Evolutionary conservation across 2,888 invertebrate genomes (phyloP).

Genomic region (Cantharis nigra): DNA sequence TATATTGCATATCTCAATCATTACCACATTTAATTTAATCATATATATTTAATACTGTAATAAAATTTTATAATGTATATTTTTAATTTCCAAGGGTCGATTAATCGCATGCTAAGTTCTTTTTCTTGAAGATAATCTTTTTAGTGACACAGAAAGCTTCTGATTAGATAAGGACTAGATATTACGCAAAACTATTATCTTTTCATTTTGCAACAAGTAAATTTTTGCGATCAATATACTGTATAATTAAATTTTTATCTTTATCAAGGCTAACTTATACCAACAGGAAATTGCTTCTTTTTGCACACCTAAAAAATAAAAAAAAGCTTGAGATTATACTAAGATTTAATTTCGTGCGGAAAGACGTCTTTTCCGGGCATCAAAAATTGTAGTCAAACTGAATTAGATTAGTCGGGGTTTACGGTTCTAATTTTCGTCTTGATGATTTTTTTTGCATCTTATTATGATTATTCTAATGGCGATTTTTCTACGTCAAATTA

Average conservation of each 20-base stretch:
- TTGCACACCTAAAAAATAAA: background rate
- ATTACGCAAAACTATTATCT: background rate
- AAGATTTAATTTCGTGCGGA: background rate
- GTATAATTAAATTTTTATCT: background rate
- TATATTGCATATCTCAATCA: background rate
- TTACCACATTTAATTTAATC: background rate
- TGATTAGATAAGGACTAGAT: background rate
- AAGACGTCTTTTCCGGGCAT: no score
- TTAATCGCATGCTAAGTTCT: background rate
- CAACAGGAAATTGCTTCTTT: background rate
- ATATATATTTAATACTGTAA: background rate
- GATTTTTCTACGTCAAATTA: no score
- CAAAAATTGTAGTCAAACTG: no score
- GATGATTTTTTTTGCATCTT: no score
- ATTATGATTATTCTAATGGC: no score
- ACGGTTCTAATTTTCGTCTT: no score
- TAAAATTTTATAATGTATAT: background rate
- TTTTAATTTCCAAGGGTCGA: background rate
- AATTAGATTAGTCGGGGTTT: no score
- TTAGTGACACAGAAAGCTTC: background rate
- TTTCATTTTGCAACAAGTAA: background rate
- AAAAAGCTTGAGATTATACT: background rate
- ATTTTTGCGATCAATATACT: background rate
- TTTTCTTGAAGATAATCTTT: background rate
- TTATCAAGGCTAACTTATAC: background rate